These are phyloP conservation scores for Hanleya hanleyi DNA, from an alignment of 2,888 invertebrate genomes.

Conservation along the genomic window DNA sequence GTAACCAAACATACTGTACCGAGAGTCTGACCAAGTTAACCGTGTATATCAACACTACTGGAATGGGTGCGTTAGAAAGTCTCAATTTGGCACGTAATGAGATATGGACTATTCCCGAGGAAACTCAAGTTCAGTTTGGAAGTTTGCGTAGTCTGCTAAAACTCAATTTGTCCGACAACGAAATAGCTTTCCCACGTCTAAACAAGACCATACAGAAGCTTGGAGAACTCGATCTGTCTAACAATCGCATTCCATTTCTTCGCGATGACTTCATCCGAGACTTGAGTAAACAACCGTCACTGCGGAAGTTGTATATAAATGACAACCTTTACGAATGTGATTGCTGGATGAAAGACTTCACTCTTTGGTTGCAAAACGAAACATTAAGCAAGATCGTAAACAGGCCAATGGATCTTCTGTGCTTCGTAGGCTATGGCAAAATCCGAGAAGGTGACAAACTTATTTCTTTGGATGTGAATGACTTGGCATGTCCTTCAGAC, in stretches of 20 bases:
- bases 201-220: slow-evolving; percentile 32
- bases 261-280: slow-evolving; percentile 28
- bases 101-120: slow-evolving; percentile 33
- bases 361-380: slow-evolving; percentile 39
- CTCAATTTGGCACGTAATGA: slow-evolving; percentile 42
- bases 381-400: not conserved
- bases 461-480: not conserved
- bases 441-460: slow-evolving; percentile 2
- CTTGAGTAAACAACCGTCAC: slow-evolving; percentile 15
- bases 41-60: slow-evolving; percentile 31
- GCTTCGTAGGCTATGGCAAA: slow-evolving; percentile 28
- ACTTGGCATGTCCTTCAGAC: slow-evolving; percentile 15
- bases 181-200: slow-evolving; percentile 25
- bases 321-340: slow-evolving; percentile 46
- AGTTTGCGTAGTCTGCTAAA: slow-evolving; percentile 29
- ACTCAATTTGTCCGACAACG: slow-evolving; percentile 42
- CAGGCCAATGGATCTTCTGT: slow-evolving; percentile 23
- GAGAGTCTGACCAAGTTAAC: slow-evolving; percentile 40
- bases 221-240: slow-evolving; percentile 38
- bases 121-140: slow-evolving; percentile 38
- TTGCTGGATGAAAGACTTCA: slow-evolving; percentile 41
- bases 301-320: slow-evolving; percentile 31
- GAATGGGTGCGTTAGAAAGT: slow-evolving; percentile 32
- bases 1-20: too few relatives aligned
- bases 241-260: slow-evolving; percentile 34